Percentiles rank a stretch among this genome's conserved stretches.
Conservation (phyloP, 1,140 invertebrate species). For the Temnothorax longispinosus region DNA sequence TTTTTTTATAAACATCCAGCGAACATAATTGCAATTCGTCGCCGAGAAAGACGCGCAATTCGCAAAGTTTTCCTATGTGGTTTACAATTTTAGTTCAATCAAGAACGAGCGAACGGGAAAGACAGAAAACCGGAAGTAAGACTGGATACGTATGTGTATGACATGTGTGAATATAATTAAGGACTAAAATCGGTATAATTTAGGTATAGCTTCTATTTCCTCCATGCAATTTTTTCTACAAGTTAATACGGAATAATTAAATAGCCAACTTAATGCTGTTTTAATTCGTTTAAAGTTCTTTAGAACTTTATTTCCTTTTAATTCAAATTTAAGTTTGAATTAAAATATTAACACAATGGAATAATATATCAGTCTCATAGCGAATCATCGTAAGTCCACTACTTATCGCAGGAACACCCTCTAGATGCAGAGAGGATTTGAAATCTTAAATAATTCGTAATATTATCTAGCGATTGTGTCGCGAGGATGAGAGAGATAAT, state of each 20-base stretch:
- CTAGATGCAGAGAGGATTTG: background rate
- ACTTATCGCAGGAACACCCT: background rate
- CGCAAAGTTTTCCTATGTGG: background rate
- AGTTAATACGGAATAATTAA: background rate
- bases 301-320: background rate
- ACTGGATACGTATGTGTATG: slow-evolving; percentile 14
- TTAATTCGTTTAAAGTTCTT: background rate
- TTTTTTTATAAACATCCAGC: background rate
- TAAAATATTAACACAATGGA: background rate
- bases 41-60: background rate
- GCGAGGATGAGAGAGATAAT: background rate
- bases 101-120: slow-evolving; percentile 29
- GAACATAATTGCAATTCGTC: background rate
- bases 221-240: background rate
- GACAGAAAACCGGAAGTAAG: background rate
- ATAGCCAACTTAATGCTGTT: background rate
- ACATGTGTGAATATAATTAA: background rate
- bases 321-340: background rate
- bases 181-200: slow-evolving; percentile 20
- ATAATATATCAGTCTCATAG: background rate
- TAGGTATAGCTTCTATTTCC: background rate
- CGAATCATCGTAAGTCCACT: background rate
- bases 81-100: slow-evolving; percentile 17
- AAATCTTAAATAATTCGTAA: background rate
- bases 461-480: background rate